Conservation (phyloP, 2,888 invertebrate species). For the Actias luna region DNA sequence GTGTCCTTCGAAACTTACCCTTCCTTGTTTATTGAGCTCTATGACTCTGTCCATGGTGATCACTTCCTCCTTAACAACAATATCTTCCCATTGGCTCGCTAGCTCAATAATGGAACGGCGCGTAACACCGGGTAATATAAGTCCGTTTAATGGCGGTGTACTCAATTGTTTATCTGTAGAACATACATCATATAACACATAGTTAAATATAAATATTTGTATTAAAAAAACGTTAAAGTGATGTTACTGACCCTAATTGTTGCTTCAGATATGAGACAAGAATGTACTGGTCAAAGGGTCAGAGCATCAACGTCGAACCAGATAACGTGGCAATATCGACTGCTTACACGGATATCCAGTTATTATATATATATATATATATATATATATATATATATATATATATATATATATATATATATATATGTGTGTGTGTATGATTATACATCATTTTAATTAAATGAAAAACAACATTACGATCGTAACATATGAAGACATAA, state of each 20-base stretch:
- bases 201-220: constrained; percentile 14
- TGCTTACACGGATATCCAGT: constrained; percentile 49
- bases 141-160: constrained; percentile 95
- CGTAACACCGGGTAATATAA: constrained; percentile 97
- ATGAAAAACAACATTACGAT: constrained; percentile 11
- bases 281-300: constrained; percentile 72
- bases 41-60: constrained; percentile 93
- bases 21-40: constrained; percentile 87
- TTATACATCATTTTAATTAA: constrained; percentile 12
- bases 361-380: no score
- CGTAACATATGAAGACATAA: neutral
- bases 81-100: constrained; percentile 91
- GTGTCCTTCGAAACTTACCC: constrained; percentile 84
- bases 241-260: constrained; percentile 66
- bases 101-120: constrained; percentile 93
- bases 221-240: constrained; percentile 39
- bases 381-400: no score
- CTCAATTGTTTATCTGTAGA: constrained; percentile 91
- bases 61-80: constrained; percentile 89
- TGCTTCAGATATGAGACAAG: constrained; percentile 69
- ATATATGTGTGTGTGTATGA: no score
- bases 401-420: no score
- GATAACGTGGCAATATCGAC: constrained; percentile 61
- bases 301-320: constrained; percentile 42
- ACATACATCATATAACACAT: neutral